Evolutionary conservation across 2,888 invertebrate genomes (phyloP), one percentile per base, ranked within the genome.

Genomic region (Sminthurides aquaticus): DNA sequence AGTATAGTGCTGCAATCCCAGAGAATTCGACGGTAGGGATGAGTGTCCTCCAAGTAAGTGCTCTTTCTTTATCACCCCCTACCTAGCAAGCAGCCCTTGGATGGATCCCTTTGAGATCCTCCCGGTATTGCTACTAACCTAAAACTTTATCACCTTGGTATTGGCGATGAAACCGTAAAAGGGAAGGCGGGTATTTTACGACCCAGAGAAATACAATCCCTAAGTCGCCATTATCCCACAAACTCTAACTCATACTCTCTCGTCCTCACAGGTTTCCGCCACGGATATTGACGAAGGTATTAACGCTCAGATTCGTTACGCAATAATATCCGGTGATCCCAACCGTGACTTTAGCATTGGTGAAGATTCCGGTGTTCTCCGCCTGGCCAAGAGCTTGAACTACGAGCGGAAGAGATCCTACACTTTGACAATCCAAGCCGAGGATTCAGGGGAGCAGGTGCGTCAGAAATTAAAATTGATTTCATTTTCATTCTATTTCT

Each of bases 21-120:
- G 96, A 96, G 81, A 92, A 95, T 79, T 90, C 92, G n/a, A 89
- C 90, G 72, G 90, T 94, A 73, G 96, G 95, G 3, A 90, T 90
- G 52, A 91, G 89, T 78, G 90, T 96, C 0, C 79, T 94, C 49
- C 90, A 91, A 83, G 89, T 88, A 79, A 34, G 43, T 11, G 15
- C 15, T 34, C n/a, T n/a, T n/a, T n/a, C n/a, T n/a, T n/a, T n/a
- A n/a, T n/a, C n/a, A n/a, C n/a, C n/a, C n/a, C n/a, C n/a, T n/a
- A n/a, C n/a, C n/a, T 20, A n/a, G n/a, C n/a, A n/a, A n/a, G n/a
- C n/a, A n/a, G n/a, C n/a, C n/a, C n/a, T n/a, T n/a, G n/a, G n/a
- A n/a, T n/a, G n/a, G n/a, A n/a, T n/a, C n/a, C n/a, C n/a, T n/a
- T n/a, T n/a, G n/a, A n/a, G n/a, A n/a, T n/a, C n/a, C n/a, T n/a